Base-by-base conservation (phyloP, 2,113 vertebrate species). In the Tenebrosternarchus preto region DNA sequence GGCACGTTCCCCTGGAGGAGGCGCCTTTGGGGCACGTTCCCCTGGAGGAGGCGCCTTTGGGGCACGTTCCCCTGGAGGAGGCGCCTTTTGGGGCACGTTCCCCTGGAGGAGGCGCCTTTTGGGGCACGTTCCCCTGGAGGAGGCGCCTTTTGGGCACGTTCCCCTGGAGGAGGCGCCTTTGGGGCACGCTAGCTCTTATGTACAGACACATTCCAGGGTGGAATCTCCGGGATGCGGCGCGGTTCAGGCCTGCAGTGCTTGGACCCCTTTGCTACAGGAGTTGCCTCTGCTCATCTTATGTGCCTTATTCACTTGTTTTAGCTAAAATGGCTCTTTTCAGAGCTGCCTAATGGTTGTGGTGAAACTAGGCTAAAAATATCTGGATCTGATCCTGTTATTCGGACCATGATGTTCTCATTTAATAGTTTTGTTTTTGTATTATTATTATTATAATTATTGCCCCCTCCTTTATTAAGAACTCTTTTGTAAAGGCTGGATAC, bases 221-320 rank as follows among this genome's bases (percentile, higher is more conserved):
- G 59, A 25, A 76, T 43, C 55, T 57, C 25, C 64, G 4, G 73
- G 63, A 46, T 46, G 81, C 80, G 82, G 83, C 83, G 89, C 86
- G 82, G 88, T 90, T 84, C 85, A 73, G 90, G 91, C 91, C 92
- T 93, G 92, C 92, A 93, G 91, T 86, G 92, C 90, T 90, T 86
- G 81, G 83, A 59, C 88, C 78, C 39, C 83, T 36, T 87, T 16
- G 8, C 55, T 16, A n/a, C 0, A 16, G 50, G 64, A 46, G 72
- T 11, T 43, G n/a, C 66, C 55, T n/a, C n/a, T 36, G 59, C 80
- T 66, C 75, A 22, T 78, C 46, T 82, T 33, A 91, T 92, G 92
- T 92, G 92, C 92, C 93, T 93, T 91, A 61, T 25, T 78, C 86
- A 61, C 83, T 86, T 76, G 74, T 53, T 77, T 39, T 68, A 78